phyloP scores from a whole-genome alignment of 2,797 vertebrate species.

The Centropyge bicolor region DNA sequence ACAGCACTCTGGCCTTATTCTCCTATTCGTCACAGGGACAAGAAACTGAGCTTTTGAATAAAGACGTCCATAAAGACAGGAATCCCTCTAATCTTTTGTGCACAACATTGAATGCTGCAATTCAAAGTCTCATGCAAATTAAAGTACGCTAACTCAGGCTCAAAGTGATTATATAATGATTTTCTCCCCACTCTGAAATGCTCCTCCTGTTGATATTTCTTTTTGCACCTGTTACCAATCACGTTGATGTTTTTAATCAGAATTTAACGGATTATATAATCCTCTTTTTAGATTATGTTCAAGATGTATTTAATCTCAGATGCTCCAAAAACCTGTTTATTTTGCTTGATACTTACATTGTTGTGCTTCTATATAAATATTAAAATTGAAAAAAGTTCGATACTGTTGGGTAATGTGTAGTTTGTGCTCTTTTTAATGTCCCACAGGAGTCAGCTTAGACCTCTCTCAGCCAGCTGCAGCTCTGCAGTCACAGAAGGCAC shows the following conservation, averaged over 20 bases:
- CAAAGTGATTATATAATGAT: slow-evolving; percentile 31
- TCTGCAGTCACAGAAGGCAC: slow-evolving; percentile 87
- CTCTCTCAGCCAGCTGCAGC: slow-evolving; percentile 88
- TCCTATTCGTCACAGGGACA: slow-evolving; percentile 19
- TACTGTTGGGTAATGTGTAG: slow-evolving; percentile 38
- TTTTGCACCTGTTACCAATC: slow-evolving; percentile 21
- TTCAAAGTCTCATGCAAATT: slow-evolving; percentile 37
- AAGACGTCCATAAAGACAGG: slow-evolving; percentile 16
- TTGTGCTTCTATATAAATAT: neutral
- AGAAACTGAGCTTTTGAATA: slow-evolving; percentile 30
- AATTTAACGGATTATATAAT: slow-evolving; percentile 1
- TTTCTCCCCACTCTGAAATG: slow-evolving; percentile 21
- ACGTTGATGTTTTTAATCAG: slow-evolving; percentile 4
- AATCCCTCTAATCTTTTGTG: slow-evolving; percentile 40
- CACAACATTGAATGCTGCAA: neutral
- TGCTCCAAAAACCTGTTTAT: neutral
- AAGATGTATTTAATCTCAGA: neutral
- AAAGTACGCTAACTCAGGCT: slow-evolving; percentile 34
- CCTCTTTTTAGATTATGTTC: neutral
- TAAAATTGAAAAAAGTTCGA: neutral
- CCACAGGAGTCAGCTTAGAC: slow-evolving; percentile 85
- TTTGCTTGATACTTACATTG: slow-evolving; percentile 24
- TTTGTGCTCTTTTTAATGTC: slow-evolving; percentile 35
- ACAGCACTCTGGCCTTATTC: slow-evolving; percentile 14
- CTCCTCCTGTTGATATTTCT: slow-evolving; percentile 13